These are phyloP conservation scores for Perizoma flavofasciatum DNA, from an alignment of 2,888 invertebrate genomes.

Conservation along the genomic window DNA sequence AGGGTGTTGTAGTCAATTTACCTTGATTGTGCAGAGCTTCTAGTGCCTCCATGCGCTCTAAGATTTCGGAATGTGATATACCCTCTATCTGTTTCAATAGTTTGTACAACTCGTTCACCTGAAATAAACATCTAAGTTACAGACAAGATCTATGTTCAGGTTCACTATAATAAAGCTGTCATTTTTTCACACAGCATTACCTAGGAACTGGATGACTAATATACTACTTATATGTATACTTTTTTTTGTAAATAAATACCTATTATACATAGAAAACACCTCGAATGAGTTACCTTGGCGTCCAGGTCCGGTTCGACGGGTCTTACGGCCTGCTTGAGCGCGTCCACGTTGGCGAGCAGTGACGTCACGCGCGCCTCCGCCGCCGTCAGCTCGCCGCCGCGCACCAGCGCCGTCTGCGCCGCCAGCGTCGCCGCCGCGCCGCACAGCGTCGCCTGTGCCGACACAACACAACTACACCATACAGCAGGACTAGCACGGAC, in stretches of 20 bases:
- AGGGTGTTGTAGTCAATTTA: background rate
- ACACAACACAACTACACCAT: too few relatives aligned
- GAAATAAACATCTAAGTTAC: slow-evolving; percentile 24
- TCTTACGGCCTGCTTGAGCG: slow-evolving; percentile 84
- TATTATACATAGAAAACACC: too few relatives aligned
- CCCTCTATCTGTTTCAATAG: slow-evolving; percentile 94
- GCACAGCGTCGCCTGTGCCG: slow-evolving; percentile 70
- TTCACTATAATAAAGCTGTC: too few relatives aligned
- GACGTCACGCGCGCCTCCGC: slow-evolving; percentile 92
- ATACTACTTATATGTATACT: too few relatives aligned
- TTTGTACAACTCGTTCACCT: slow-evolving; percentile 94
- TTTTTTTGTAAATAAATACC: too few relatives aligned
- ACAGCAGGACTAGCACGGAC: too few relatives aligned
- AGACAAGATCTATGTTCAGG: too few relatives aligned
- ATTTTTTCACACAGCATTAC: too few relatives aligned
- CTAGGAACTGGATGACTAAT: too few relatives aligned
- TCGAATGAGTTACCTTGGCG: slow-evolving; percentile 84
- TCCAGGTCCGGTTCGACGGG: slow-evolving; percentile 86
- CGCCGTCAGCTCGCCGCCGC: slow-evolving; percentile 91
- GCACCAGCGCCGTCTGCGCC: slow-evolving; percentile 91
- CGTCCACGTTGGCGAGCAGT: slow-evolving; percentile 90
- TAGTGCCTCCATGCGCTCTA: slow-evolving; percentile 93
- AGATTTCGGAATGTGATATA: slow-evolving; percentile 87
- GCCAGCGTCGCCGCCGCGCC: slow-evolving; percentile 91
- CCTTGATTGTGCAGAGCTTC: slow-evolving; percentile 93